Evolutionary conservation across 2,888 invertebrate genomes (phyloP).

Genomic region (Itoplectis maculator): DNA sequence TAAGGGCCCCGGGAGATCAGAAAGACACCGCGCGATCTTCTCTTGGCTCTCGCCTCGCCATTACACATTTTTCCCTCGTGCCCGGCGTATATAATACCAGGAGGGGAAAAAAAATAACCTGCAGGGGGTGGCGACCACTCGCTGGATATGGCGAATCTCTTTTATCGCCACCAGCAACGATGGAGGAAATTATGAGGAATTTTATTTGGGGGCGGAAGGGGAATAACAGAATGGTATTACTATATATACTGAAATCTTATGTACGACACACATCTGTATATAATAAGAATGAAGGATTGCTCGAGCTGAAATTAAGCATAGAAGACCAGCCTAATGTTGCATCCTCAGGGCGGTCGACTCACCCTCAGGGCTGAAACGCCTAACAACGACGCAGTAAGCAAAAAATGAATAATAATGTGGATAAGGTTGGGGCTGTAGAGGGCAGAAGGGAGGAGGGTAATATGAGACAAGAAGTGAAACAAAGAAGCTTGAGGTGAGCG

Average conservation of each 20-base stretch:
- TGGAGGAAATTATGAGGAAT: constrained; percentile 68
- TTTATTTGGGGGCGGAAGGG: constrained; percentile 64
- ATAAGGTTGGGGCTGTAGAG: constrained; percentile 17
- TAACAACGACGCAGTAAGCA: constrained; percentile 62
- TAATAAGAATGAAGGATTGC: constrained; percentile 75
- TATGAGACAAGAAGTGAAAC: constrained; percentile 63
- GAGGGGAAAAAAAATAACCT: constrained; percentile 29
- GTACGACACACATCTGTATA: constrained; percentile 1
- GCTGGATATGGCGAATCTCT: constrained; percentile 46
- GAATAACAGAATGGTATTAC: no score
- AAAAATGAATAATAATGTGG: constrained; percentile 64
- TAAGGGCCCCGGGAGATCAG: constrained; percentile 48
- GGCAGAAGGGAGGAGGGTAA: constrained; percentile 52
- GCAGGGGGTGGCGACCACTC: constrained; percentile 33
- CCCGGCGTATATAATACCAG: constrained; percentile 48
- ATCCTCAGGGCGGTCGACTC: constrained; percentile 14
- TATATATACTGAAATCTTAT: no score
- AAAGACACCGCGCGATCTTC: constrained; percentile 3
- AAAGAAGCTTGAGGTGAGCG: constrained; percentile 64
- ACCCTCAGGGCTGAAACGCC: constrained; percentile 31
- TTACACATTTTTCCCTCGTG: no score
- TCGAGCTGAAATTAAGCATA: constrained; percentile 71
- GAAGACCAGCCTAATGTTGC: constrained; percentile 60
- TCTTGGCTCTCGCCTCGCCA: no score
- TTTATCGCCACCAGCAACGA: constrained; percentile 53